Percentiles rank a stretch among this genome's conserved stretches.
phyloP scores from a whole-genome alignment of 2,797 vertebrate species.

The Coendou prehensilis region DNA sequence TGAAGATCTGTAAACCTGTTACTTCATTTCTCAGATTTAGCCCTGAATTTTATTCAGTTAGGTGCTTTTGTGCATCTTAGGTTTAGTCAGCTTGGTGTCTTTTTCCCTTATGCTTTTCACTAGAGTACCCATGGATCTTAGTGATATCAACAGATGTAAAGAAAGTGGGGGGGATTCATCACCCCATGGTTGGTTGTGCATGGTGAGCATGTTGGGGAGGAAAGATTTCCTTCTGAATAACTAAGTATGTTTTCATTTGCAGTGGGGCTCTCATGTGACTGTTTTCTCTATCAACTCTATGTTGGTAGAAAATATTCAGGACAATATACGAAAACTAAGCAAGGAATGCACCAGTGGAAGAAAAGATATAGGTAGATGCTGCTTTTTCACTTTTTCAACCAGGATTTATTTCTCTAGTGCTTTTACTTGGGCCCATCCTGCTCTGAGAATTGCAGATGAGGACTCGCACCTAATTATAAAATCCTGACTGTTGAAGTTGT shows the following conservation, averaged over 20 bases:
- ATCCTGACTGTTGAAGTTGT: slow-evolving; percentile 62
- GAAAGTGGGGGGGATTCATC: background rate
- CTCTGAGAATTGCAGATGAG: slow-evolving; percentile 6
- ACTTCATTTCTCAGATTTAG: background rate
- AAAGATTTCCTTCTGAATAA: background rate
- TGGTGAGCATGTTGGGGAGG: background rate
- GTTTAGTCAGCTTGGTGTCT: background rate
- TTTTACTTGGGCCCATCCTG: slow-evolving; percentile 11
- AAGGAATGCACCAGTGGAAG: background rate
- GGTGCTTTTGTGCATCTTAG: background rate
- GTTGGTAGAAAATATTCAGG: background rate
- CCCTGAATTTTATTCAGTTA: background rate
- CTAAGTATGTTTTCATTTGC: background rate
- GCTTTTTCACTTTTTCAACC: background rate
- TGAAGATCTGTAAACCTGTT: background rate
- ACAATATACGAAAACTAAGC: background rate
- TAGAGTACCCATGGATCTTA: background rate
- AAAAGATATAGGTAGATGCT: background rate
- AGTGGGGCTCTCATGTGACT: background rate
- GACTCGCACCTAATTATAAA: slow-evolving; percentile 63
- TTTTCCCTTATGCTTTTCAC: background rate
- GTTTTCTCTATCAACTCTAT: background rate
- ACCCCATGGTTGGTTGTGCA: no score
- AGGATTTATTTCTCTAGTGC: background rate
- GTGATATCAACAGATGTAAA: background rate